phyloP scores from a whole-genome alignment of 2,113 vertebrate species.

The Picathartes gymnocephalus region DNA sequence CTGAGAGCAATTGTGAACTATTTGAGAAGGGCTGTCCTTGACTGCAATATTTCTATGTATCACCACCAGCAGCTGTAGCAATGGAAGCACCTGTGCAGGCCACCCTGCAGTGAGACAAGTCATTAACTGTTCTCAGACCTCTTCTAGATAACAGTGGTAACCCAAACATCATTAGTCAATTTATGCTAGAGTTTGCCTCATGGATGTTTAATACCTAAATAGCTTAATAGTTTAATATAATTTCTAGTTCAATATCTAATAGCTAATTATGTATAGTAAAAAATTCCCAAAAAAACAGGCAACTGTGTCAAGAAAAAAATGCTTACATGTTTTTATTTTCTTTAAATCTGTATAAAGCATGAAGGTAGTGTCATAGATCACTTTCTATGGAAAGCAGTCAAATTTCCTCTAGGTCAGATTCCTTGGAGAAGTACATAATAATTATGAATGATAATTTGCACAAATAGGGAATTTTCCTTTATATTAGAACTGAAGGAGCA shows the following conservation, averaged over 20 bases:
- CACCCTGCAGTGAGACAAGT: not conserved
- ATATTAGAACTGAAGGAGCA: not conserved
- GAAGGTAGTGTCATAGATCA: not conserved
- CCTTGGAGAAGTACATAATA: not conserved
- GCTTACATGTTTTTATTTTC: not conserved
- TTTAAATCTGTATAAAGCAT: not conserved
- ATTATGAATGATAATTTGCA: not conserved
- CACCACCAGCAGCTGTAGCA: not conserved
- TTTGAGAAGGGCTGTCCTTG: constrained; percentile 12
- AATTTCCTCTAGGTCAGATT: not conserved
- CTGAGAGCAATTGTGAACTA: not conserved
- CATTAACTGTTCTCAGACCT: not conserved
- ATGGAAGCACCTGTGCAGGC: not conserved
- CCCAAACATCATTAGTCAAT: not conserved
- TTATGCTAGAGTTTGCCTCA: not conserved
- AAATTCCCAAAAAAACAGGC: not conserved
- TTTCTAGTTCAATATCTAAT: not conserved
- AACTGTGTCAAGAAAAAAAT: not conserved
- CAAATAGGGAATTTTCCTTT: not conserved
- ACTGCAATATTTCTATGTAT: not conserved
- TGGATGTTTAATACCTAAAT: not conserved
- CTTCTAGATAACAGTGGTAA: not conserved
- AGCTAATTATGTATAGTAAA: not conserved
- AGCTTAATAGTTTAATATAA: not conserved
- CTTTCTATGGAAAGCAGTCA: not conserved